Evolutionary conservation across 1,140 invertebrate genomes (phyloP).

Genomic region (Gonioctena quinquepunctata): DNA sequence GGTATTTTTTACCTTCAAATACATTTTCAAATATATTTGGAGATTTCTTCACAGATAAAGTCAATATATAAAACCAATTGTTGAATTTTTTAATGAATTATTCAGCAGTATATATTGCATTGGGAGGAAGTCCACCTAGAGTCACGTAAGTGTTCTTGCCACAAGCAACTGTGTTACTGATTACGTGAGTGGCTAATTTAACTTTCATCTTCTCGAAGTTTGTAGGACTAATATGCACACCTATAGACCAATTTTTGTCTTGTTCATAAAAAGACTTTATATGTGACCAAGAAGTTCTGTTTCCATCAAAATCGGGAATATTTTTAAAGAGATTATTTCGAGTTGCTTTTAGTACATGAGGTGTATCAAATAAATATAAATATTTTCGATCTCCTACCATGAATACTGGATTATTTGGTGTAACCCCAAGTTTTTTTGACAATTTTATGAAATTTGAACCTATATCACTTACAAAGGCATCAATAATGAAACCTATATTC

Average conservation of each 20-base stretch:
- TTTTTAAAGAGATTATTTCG: constrained; percentile 11
- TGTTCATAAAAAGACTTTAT: background rate
- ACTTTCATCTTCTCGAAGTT: constrained; percentile 18
- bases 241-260: constrained; percentile 12
- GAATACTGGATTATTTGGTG: background rate
- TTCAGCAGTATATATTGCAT: background rate
- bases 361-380: background rate
- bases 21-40: constrained; percentile 12
- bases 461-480: background rate
- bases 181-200: constrained; percentile 4
- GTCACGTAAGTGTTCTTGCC: constrained; percentile 8
- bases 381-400: background rate
- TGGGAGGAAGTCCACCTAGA: background rate
- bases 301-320: background rate
- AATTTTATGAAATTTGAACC: constrained; percentile 11
- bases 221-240: constrained; percentile 4
- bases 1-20: background rate
- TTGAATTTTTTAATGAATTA: constrained; percentile 4
- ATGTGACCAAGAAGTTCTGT: background rate
- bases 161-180: constrained; percentile 15
- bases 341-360: constrained; percentile 10
- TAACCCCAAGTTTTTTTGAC: constrained; percentile 3
- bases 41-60: background rate
- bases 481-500: background rate
- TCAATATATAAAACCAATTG: constrained; percentile 13